A percentile compares a stretch with the other conserved stretches of the same genome.
Conservation (phyloP, 1,140 invertebrate species). For the Calycopis cecrops region DNA sequence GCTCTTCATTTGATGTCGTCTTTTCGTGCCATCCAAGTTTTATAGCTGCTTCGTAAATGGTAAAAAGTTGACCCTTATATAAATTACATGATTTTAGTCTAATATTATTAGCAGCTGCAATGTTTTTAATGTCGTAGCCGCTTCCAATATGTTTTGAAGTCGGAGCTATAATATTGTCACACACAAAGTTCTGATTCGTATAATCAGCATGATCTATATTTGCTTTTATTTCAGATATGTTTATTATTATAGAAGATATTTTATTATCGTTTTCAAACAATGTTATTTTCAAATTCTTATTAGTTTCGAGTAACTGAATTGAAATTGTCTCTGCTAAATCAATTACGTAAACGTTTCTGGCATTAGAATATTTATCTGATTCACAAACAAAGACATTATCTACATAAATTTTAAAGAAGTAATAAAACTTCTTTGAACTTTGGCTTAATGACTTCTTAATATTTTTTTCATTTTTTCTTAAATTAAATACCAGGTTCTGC, state of each 20-base stretch:
- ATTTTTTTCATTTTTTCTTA: conserved; percentile 36
- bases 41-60: conserved; percentile 38
- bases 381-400: conserved; percentile 59
- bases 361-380: conserved; percentile 39
- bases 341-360: conserved; percentile 24
- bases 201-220: conserved; percentile 27
- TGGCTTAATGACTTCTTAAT: conserved; percentile 24
- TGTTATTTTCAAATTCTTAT: conserved; percentile 36
- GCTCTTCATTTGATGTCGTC: conserved; percentile 32
- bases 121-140: conserved; percentile 53
- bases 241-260: conserved; percentile 33
- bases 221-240: conserved; percentile 38
- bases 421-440: conserved; percentile 22
- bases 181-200: conserved; percentile 30
- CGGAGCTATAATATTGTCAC: conserved; percentile 34
- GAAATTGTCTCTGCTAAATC: conserved; percentile 49
- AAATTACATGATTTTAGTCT: conserved; percentile 52
- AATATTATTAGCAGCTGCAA: conserved; percentile 43
- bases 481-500: conserved; percentile 34
- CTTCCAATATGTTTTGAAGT: conserved; percentile 42
- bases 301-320: conserved; percentile 53
- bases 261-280: conserved; percentile 47
- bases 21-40: conserved; percentile 55
- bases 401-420: conserved; percentile 49
- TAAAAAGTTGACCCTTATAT: conserved; percentile 48